Conservation (phyloP, 2,797 vertebrate species). For the Galaxias olidus region DNA sequence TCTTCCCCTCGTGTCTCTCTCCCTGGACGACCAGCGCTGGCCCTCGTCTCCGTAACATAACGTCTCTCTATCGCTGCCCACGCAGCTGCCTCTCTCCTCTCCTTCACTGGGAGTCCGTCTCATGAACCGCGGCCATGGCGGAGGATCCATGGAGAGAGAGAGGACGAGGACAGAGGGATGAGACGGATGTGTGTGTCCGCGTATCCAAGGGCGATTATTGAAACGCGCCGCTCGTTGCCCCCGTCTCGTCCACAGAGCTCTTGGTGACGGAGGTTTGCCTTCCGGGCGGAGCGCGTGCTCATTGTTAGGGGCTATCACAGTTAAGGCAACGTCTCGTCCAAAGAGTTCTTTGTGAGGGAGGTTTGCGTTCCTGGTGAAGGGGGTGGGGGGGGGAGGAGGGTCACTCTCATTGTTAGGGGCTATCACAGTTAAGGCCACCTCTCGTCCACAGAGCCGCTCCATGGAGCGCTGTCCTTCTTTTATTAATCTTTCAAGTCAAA, state of each 20-base stretch:
- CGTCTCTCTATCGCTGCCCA: no score
- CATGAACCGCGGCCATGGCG: not conserved
- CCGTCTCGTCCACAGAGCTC: not conserved
- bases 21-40: no score
- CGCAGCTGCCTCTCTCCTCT: no score
- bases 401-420: conserved; percentile 1
- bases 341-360: not conserved
- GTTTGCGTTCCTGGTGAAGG: not conserved
- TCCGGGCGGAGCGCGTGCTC: not conserved
- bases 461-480: not conserved
- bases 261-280: not conserved
- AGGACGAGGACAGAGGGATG: not conserved
- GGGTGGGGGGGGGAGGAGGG: no score
- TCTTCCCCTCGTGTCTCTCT: no score
- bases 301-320: conserved; percentile 1
- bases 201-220: not conserved
- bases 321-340: not conserved
- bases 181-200: not conserved
- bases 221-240: not conserved
- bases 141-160: not conserved
- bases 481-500: no score
- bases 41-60: no score
- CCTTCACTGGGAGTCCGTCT: no score
- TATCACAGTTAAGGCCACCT: conserved; percentile 4
- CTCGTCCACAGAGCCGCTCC: not conserved